A percentile compares a stretch with the other conserved stretches of the same genome.
These are phyloP conservation scores for Elanus axillaris DNA, from an alignment of 2,113 vertebrate genomes.

Conservation along the genomic window DNA sequence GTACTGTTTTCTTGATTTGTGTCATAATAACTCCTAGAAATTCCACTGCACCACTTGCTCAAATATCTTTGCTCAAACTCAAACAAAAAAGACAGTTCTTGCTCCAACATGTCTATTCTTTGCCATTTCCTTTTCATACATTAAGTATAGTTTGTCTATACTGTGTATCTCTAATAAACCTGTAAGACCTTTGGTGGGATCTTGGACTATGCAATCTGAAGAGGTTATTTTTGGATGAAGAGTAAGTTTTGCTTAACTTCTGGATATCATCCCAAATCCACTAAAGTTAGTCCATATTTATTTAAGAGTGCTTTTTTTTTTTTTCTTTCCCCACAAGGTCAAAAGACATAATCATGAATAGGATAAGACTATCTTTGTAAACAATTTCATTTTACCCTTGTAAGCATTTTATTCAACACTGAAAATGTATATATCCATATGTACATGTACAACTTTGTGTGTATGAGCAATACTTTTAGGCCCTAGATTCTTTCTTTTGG, in stretches of 20 bases:
- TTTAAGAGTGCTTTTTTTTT: not conserved
- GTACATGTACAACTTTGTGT: not conserved
- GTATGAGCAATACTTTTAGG: constrained; percentile 5
- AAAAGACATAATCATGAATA: constrained; percentile 9
- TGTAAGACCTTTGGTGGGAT: not conserved
- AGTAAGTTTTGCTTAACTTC: not conserved
- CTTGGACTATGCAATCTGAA: not conserved
- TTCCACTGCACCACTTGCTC: not conserved
- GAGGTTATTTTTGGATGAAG: not conserved
- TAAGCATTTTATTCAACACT: constrained; percentile 52
- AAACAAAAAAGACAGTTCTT: not conserved
- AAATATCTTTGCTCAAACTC: not conserved
- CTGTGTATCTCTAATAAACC: not conserved
- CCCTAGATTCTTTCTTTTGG: not conserved
- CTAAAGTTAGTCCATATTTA: constrained; percentile 3
- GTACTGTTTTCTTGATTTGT: not conserved
- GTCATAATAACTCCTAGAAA: not conserved
- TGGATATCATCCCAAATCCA: not conserved
- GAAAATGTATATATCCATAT: not conserved
- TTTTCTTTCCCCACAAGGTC: not conserved
- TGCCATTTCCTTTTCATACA: not conserved
- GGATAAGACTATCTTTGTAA: constrained; percentile 14
- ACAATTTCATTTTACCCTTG: constrained; percentile 16
- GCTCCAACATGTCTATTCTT: not conserved
- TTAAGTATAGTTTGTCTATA: not conserved